Evolutionary conservation across 2,113 vertebrate species (phyloP).

Genomic region (Urocolius indicus): DNA sequence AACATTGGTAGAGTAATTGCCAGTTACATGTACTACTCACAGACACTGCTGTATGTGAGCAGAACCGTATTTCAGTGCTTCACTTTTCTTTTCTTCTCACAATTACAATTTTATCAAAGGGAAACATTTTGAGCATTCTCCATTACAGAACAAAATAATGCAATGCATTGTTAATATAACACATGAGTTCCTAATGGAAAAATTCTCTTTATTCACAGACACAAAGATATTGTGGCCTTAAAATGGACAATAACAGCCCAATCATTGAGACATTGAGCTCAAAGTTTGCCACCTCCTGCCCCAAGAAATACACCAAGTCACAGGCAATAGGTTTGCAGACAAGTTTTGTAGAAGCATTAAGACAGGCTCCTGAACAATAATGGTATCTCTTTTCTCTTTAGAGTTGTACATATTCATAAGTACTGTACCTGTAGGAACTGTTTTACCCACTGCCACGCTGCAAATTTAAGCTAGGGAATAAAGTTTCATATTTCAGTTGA

Average conservation of each 20-base stretch:
- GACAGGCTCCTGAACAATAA: not conserved
- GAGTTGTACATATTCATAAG: not conserved
- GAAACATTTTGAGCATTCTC: conserved; percentile 5
- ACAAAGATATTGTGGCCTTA: not conserved
- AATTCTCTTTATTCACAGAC: not conserved
- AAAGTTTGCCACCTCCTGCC: not conserved
- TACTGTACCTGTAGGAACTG: not conserved
- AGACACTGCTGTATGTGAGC: not conserved
- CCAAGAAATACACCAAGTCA: not conserved
- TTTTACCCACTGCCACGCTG: not conserved
- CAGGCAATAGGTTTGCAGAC: not conserved
- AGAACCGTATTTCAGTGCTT: not conserved
- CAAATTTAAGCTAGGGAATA: not conserved
- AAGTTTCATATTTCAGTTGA: not conserved
- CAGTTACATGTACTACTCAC: not conserved
- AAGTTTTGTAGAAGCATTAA: not conserved
- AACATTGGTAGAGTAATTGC: not conserved
- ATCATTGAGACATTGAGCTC: not conserved
- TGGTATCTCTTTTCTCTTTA: conserved; percentile 4
- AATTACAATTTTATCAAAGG: conserved; percentile 16
- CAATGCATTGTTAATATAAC: not conserved
- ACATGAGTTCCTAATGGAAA: not conserved
- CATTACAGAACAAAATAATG: conserved; percentile 6
- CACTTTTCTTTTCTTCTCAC: not conserved
- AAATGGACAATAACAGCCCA: not conserved